Evolutionary conservation across 2,888 invertebrate genomes (phyloP).

Genomic region (Limnephilus marmoratus): DNA sequence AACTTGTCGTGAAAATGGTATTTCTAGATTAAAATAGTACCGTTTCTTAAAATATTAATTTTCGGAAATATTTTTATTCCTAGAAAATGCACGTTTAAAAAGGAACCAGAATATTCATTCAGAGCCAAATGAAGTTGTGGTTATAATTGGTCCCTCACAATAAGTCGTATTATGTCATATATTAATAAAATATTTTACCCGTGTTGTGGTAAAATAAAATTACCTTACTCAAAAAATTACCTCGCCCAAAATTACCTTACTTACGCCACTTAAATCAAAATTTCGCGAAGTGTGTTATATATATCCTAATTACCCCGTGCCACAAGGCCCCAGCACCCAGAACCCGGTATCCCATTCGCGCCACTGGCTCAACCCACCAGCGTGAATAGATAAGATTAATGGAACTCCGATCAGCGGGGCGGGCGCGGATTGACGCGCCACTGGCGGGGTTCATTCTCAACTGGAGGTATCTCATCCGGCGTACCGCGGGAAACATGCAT

Average conservation of each 20-base stretch:
- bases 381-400: constrained; percentile 75
- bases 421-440: constrained; percentile 68
- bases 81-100: neutral
- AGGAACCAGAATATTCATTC: neutral
- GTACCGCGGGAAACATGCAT: constrained; percentile 45
- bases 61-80: neutral
- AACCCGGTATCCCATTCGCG: constrained; percentile 29
- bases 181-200: neutral
- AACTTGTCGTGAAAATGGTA: no score
- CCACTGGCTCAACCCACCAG: constrained; percentile 69
- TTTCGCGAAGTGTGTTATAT: constrained; percentile 28
- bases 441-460: neutral
- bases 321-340: neutral
- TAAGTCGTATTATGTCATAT: neutral
- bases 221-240: neutral
- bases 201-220: neutral
- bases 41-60: no score
- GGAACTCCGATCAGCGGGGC: constrained; percentile 69
- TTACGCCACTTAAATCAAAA: neutral
- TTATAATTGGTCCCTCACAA: neutral
- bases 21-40: no score
- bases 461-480: constrained; percentile 44
- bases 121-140: neutral
- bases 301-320: constrained; percentile 49
- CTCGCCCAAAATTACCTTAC: neutral